Evolutionary conservation across 2,888 invertebrate species (phyloP).

Genomic region (Amphimallon solstitiale): DNA sequence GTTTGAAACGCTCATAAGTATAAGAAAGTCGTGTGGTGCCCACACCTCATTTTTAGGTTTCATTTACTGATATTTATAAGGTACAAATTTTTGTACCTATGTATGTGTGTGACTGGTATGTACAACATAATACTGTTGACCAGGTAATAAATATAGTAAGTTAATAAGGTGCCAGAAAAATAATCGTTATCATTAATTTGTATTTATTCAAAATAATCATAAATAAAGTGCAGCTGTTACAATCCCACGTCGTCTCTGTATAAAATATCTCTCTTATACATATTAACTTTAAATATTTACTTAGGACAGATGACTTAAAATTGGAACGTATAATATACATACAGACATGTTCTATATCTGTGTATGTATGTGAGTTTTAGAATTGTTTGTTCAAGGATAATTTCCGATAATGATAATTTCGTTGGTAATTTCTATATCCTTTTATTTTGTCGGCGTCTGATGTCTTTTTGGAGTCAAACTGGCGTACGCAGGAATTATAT

Average conservation of each 20-base stretch:
- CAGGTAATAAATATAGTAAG: background rate
- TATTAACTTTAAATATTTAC: conserved; percentile 46
- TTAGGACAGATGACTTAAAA: conserved; percentile 47
- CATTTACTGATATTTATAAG: too few relatives aligned
- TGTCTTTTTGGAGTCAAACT: too few relatives aligned
- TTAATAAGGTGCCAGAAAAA: conserved; percentile 37
- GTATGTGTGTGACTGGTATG: too few relatives aligned
- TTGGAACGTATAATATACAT: conserved; percentile 16
- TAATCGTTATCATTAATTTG: conserved; percentile 46
- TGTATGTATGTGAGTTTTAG: conserved; percentile 6
- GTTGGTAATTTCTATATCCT: conserved; percentile 25
- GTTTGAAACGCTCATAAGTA: too few relatives aligned
- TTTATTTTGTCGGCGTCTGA: conserved; percentile 11
- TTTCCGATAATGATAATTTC: conserved; percentile 34
- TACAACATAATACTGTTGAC: too few relatives aligned
- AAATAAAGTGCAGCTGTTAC: conserved; percentile 47
- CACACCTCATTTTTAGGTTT: too few relatives aligned
- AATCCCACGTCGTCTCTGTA: conserved; percentile 39
- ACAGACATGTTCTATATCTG: background rate
- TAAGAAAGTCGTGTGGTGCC: too few relatives aligned
- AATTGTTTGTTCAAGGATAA: conserved; percentile 35
- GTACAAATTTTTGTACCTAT: too few relatives aligned
- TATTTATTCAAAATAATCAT: conserved; percentile 45
- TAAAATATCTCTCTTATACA: conserved; percentile 35
- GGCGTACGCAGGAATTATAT: too few relatives aligned